phyloP scores from a whole-genome alignment of 2,888 invertebrate species.

The Leptopilina syphax region DNA sequence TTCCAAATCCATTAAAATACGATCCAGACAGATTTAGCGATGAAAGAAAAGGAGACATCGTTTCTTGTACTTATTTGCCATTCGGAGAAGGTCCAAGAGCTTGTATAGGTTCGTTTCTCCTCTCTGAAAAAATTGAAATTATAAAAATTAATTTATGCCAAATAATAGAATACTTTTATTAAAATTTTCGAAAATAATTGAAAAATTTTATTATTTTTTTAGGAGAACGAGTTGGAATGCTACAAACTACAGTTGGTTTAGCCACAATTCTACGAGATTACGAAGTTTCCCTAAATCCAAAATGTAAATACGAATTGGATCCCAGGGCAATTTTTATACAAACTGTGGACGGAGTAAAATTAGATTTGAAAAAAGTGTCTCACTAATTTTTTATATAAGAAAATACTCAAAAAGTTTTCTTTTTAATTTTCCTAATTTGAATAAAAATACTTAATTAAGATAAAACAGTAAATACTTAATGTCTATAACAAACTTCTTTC shows the following conservation, averaged over 20 bases:
- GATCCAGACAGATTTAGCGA: conserved; percentile 70
- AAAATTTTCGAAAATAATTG: too few relatives aligned
- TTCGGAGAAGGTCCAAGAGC: conserved; percentile 68
- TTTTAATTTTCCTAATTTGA: neutral
- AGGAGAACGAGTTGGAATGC: conserved; percentile 63
- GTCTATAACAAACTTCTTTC: too few relatives aligned
- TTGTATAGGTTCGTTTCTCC: conserved; percentile 62
- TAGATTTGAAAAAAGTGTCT: conserved; percentile 50
- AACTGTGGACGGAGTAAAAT: conserved; percentile 55
- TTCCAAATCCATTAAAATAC: conserved; percentile 59
- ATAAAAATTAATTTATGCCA: too few relatives aligned
- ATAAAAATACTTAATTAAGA: too few relatives aligned
- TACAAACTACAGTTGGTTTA: conserved; percentile 64
- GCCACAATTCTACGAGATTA: conserved; percentile 63
- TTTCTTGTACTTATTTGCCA: conserved; percentile 63
- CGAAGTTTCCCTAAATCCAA: conserved; percentile 61
- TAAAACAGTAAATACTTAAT: too few relatives aligned
- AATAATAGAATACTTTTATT: too few relatives aligned
- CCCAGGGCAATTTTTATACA: conserved; percentile 57
- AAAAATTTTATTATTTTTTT: neutral
- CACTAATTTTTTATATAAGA: neutral
- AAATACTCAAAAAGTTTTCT: conserved; percentile 41
- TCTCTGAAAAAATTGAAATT: neutral
- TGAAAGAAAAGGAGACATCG: conserved; percentile 62
- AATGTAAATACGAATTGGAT: conserved; percentile 51